Conservation (phyloP, 2,797 vertebrate genomes). For the Onychomys leucogaster region DNA sequence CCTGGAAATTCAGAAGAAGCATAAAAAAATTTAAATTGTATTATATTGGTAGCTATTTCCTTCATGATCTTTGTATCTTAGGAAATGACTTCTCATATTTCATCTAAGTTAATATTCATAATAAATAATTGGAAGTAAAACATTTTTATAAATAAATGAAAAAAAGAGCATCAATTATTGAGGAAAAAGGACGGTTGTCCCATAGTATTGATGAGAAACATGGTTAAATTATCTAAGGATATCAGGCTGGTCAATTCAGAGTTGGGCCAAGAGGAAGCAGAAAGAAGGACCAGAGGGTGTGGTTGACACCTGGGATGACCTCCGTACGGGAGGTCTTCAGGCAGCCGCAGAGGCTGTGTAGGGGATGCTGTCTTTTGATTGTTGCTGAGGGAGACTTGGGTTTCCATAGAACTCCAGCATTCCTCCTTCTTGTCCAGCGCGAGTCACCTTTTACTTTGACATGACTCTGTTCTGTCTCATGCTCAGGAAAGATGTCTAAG, state of each 20-base stretch:
- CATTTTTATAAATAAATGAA: background rate
- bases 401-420: rapidly evolving
- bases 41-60: background rate
- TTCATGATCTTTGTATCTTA: background rate
- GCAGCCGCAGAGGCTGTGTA: background rate
- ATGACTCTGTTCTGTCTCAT: background rate
- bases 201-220: background rate
- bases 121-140: background rate
- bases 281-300: background rate
- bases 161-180: background rate
- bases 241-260: background rate
- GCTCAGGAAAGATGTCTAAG: background rate
- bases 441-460: background rate
- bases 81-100: background rate
- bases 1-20: conserved; percentile 17
- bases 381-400: background rate
- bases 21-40: background rate
- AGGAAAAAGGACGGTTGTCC: background rate
- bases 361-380: background rate
- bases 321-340: background rate
- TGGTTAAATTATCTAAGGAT: background rate
- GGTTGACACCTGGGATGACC: background rate
- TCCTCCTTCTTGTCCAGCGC: background rate
- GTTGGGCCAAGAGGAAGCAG: background rate
- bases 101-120: conserved; percentile 4